phyloP scores from a whole-genome alignment of 1,140 invertebrate genomes.

The Heliconius nattereri region DNA sequence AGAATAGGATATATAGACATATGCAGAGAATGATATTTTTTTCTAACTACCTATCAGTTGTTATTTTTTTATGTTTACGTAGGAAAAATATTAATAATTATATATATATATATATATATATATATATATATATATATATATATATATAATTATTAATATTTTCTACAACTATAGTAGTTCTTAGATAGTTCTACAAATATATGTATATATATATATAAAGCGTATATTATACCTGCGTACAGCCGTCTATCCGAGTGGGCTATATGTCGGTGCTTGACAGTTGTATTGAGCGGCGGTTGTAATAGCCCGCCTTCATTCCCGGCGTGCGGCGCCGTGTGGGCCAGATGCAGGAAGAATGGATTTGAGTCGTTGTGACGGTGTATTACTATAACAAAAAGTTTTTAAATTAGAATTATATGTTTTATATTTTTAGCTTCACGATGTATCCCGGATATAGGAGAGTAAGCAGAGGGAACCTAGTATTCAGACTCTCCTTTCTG shows the following conservation, averaged over 20 bases:
- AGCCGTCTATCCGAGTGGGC: constrained; percentile 65
- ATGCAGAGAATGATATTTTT: no score
- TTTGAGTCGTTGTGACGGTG: constrained; percentile 53
- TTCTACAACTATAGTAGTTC: no score
- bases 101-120: background rate
- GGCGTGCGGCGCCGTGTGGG: constrained; percentile 67
- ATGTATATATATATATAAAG: background rate
- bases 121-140: background rate
- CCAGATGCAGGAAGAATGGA: constrained; percentile 67
- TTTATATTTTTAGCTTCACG: no score
- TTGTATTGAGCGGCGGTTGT: constrained; percentile 58
- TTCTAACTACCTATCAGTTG: no score
- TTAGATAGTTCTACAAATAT: no score
- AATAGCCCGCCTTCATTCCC: constrained; percentile 59
- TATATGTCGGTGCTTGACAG: constrained; percentile 56
- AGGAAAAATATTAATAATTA: background rate
- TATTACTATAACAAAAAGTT: constrained; percentile 50
- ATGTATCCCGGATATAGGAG: no score
- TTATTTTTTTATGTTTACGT: no score
- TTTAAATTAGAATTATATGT: background rate
- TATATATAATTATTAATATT: no score
- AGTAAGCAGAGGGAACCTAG: no score
- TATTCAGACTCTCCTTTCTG: no score
- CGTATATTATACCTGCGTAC: constrained; percentile 58
- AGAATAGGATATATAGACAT: no score